A percentile compares a stretch with the other conserved stretches of the same genome.
These are phyloP conservation scores for Xiphophorus maculatus DNA, from an alignment of 2,113 vertebrate species.

Conservation along the genomic window DNA sequence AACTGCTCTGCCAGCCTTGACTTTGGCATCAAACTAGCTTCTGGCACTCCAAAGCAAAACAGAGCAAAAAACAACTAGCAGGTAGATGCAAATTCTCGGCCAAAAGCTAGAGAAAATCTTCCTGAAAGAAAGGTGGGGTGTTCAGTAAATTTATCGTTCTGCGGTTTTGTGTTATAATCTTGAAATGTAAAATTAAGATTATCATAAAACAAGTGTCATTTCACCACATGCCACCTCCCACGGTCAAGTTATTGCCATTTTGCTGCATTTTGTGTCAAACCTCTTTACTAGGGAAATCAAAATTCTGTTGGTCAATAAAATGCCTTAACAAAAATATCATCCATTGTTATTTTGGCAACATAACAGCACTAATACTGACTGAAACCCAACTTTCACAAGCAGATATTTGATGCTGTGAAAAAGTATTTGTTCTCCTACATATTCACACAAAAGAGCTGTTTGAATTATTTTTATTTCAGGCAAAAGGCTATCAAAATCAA, in stretches of 20 bases:
- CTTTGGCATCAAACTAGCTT: constrained; percentile 59
- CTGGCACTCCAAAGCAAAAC: constrained; percentile 49
- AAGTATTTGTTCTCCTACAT: no score
- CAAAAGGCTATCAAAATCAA: no score
- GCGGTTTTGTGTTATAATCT: background rate
- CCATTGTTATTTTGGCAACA: background rate
- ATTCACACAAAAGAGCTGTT: no score
- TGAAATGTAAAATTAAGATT: background rate
- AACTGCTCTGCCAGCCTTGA: constrained; percentile 51
- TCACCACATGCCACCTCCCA: no score
- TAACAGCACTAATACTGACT: background rate
- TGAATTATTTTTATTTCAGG: no score
- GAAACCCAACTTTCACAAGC: no score
- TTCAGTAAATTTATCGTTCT: background rate
- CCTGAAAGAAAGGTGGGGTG: background rate
- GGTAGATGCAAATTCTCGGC: constrained; percentile 33
- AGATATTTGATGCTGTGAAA: no score
- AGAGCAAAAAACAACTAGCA: constrained; percentile 8
- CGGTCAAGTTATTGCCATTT: no score
- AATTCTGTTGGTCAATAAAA: no score
- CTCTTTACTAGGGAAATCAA: no score
- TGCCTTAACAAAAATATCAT: background rate
- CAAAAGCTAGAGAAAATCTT: constrained; percentile 27
- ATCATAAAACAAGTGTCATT: background rate
- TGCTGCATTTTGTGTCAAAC: no score